These are phyloP conservation scores for Hirtodrosophila cameraria DNA, from an alignment of 2,888 invertebrate species.

Conservation along the genomic window DNA sequence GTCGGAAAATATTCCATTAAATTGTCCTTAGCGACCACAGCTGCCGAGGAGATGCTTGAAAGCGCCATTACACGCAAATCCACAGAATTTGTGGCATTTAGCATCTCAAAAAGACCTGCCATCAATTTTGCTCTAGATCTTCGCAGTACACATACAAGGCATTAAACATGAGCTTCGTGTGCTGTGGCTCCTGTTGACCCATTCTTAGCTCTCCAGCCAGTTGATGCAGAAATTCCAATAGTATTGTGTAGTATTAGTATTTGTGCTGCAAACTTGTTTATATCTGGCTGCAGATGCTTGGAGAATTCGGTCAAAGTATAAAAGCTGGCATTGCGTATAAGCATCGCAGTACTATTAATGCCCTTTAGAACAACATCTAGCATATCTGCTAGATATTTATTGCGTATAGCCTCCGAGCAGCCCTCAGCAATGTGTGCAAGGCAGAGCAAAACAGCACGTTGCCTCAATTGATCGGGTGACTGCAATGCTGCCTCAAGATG, in stretches of 20 bases:
- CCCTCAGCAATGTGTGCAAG: constrained; percentile 92
- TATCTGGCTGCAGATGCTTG: constrained; percentile 91
- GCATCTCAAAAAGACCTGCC: constrained; percentile 88
- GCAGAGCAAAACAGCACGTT: constrained; percentile 89
- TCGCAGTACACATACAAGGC: constrained; percentile 92
- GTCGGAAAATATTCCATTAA: constrained; percentile 89
- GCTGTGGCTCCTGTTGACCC: constrained; percentile 86
- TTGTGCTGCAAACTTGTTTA: constrained; percentile 89
- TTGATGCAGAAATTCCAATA: constrained; percentile 88
- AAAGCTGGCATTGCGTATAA: no score
- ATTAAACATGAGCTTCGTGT: constrained; percentile 90
- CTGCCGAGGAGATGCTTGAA: constrained; percentile 88
- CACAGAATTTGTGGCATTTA: constrained; percentile 86
- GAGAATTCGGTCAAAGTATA: constrained; percentile 92
- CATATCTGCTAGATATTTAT: constrained; percentile 89
- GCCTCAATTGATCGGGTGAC: constrained; percentile 86
- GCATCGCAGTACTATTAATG: constrained; percentile 89
- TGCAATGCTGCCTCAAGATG: constrained; percentile 88
- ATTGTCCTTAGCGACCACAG: constrained; percentile 89
- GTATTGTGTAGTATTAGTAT: constrained; percentile 89
- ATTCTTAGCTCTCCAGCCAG: constrained; percentile 85
- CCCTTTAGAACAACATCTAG: no score
- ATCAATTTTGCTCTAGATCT: constrained; percentile 90
- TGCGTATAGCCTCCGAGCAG: constrained; percentile 90
- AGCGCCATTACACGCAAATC: constrained; percentile 88